A percentile compares a stretch with the other conserved stretches of the same genome.
phyloP scores from a whole-genome alignment of 2,888 invertebrate genomes.

The Cepaea hortensis region DNA sequence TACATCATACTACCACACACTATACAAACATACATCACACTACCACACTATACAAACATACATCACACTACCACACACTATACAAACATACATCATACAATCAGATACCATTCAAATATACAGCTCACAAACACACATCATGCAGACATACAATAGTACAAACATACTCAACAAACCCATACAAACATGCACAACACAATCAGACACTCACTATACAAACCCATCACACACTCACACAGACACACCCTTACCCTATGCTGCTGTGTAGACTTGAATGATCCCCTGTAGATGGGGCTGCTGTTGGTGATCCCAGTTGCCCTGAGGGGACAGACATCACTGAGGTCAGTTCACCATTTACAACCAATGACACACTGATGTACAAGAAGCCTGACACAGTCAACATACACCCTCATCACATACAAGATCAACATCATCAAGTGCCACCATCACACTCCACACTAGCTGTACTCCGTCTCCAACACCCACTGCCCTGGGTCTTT shows the following conservation, averaged over 20 bases:
- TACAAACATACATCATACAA: no score
- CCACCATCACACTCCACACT: neutral
- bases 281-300: neutral
- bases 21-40: no score
- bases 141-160: neutral
- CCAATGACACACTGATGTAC: neutral
- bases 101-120: no score
- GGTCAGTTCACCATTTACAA: neutral
- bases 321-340: neutral
- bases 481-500: no score
- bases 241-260: constrained; percentile 42
- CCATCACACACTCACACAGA: neutral
- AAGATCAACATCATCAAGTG: neutral
- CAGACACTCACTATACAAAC: neutral
- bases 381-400: neutral
- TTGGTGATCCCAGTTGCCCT: neutral
- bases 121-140: neutral
- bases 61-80: no score
- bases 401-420: neutral
- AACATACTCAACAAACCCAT: neutral
- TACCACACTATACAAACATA: no score
- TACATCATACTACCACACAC: no score
- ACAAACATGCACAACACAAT: neutral
- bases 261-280: constrained; percentile 19
- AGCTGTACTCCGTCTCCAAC: no score